Conservation (phyloP, 2,113 vertebrate species). For the Zosterops pallidus region DNA sequence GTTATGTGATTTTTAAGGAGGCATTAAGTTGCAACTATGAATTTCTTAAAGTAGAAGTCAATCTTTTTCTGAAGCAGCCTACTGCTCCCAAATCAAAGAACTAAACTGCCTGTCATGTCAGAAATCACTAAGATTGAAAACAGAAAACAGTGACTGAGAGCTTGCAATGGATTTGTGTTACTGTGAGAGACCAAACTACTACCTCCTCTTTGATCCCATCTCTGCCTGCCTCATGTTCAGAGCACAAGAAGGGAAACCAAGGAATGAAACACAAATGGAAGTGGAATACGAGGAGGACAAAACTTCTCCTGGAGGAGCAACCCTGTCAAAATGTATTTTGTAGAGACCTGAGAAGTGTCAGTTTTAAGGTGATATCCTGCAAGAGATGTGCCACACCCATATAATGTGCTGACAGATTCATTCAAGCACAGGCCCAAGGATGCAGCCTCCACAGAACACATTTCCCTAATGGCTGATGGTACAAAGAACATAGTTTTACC, state of each 20-base stretch:
- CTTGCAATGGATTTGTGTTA: background rate
- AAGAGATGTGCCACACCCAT: background rate
- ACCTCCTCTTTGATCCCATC: rapidly evolving
- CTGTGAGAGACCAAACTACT: background rate
- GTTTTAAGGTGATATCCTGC: background rate
- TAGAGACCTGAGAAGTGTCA: background rate
- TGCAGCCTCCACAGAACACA: background rate
- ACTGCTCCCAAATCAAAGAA: background rate
- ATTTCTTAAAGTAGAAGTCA: background rate
- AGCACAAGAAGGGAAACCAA: background rate
- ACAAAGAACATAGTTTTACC: background rate
- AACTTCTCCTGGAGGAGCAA: background rate
- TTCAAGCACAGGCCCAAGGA: background rate
- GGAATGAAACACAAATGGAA: background rate
- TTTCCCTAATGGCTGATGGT: background rate
- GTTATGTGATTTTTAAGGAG: background rate
- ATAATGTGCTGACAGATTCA: background rate
- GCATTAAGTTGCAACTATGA: background rate
- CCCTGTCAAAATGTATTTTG: background rate
- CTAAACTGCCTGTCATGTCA: background rate
- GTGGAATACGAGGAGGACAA: background rate
- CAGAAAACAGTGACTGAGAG: background rate
- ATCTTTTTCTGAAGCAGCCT: background rate
- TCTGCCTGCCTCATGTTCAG: background rate
- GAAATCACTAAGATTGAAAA: background rate